Evolutionary conservation across 2,888 invertebrate genomes (phyloP).

Genomic region (Leucophenga maculata): DNA sequence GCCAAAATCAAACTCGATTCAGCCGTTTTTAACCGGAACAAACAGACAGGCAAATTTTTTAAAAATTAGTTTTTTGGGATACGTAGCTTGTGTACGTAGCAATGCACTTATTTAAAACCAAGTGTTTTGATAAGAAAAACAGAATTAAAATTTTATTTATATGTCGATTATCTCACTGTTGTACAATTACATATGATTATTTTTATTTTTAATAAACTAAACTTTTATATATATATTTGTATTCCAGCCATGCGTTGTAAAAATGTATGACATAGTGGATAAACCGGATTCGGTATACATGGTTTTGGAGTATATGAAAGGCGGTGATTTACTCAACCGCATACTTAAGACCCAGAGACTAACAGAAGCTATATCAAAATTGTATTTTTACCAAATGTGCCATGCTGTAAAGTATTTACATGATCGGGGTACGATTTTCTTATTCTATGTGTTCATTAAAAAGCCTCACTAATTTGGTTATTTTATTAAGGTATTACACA

Average conservation of each 20-base stretch:
- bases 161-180: too few species aligned
- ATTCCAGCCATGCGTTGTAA: slow-evolving; percentile 85
- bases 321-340: slow-evolving; percentile 88
- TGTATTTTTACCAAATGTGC: slow-evolving; percentile 89
- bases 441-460: not conserved
- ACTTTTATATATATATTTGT: not conserved
- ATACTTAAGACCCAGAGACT: slow-evolving; percentile 78
- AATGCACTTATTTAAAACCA: too few species aligned
- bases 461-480: not conserved
- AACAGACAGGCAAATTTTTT: too few species aligned
- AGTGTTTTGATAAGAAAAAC: too few species aligned
- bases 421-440: slow-evolving; percentile 76
- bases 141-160: too few species aligned
- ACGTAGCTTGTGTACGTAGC: too few species aligned
- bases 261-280: slow-evolving; percentile 85
- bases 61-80: too few species aligned
- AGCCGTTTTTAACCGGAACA: too few species aligned
- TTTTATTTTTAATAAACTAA: not conserved
- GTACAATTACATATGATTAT: too few species aligned
- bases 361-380: slow-evolving; percentile 80
- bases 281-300: slow-evolving; percentile 84
- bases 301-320: slow-evolving; percentile 89
- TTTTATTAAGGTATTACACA: slow-evolving; percentile 67
- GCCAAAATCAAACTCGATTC: too few species aligned
- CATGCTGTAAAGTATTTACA: slow-evolving; percentile 90